Evolutionary conservation across 1,140 invertebrate species (phyloP).

Genomic region (Drosophila albomicans): DNA sequence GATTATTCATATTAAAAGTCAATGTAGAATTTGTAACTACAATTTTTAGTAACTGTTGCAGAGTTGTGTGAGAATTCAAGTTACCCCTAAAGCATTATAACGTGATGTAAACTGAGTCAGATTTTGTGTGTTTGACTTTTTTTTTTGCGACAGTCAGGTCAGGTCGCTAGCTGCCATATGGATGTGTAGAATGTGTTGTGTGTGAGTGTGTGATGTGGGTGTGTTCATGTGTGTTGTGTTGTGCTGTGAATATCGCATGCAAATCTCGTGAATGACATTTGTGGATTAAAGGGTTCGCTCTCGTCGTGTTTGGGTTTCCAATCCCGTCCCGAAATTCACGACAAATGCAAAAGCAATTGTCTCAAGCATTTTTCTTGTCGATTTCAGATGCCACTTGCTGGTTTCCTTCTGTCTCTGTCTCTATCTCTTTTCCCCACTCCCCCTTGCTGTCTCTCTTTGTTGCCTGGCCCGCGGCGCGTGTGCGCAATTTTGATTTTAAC

Average conservation of each 20-base stretch:
- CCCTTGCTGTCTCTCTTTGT: neutral
- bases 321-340: neutral
- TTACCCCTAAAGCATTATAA: neutral
- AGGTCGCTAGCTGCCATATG: conserved; percentile 6
- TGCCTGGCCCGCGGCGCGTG: conserved; percentile 49
- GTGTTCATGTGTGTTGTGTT: conserved; percentile 4
- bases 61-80: neutral
- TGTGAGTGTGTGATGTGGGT: conserved; percentile 20
- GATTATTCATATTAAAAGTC: too few relatives aligned
- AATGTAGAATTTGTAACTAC: neutral
- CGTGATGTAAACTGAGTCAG: conserved; percentile 13
- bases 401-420: neutral
- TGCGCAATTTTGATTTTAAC: conserved; percentile 76
- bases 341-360: conserved; percentile 70
- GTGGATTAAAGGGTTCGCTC: conserved; percentile 46
- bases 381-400: conserved; percentile 36
- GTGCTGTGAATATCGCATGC: conserved; percentile 19
- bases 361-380: conserved; percentile 60
- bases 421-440: neutral
- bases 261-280: conserved; percentile 60
- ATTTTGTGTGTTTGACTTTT: conserved; percentile 43
- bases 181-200: conserved; percentile 2
- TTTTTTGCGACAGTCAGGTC: conserved; percentile 48
- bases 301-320: neutral
- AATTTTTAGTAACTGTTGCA: neutral